These are phyloP conservation scores for Sarcophaga bullata DNA, from an alignment of 1,140 invertebrate genomes.

Conservation along the genomic window DNA sequence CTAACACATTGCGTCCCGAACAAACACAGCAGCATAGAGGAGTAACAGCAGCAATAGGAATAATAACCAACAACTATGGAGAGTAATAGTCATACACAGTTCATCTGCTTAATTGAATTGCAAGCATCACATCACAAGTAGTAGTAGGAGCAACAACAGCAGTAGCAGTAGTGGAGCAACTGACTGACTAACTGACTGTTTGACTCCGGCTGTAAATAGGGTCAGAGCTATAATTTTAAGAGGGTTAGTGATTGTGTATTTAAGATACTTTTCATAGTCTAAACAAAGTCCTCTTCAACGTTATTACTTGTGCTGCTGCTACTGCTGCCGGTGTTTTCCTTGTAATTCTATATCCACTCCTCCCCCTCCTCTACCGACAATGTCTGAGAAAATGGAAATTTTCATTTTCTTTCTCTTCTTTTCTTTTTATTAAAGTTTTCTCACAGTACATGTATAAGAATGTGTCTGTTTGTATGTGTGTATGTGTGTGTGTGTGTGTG, in stretches of 20 bases:
- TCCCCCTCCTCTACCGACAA: not conserved
- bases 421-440: no score
- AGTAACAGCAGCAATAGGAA: no score
- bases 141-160: not conserved
- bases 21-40: not conserved
- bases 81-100: not conserved
- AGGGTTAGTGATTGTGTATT: not conserved
- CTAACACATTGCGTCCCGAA: not conserved
- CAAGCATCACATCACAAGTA: not conserved
- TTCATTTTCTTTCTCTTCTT: no score
- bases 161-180: not conserved
- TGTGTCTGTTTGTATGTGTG: no score
- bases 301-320: no score
- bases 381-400: not conserved
- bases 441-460: no score
- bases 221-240: not conserved
- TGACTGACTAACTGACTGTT: not conserved
- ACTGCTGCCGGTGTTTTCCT: no score
- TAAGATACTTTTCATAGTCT: not conserved
- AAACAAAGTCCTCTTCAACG: no score
- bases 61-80: no score
- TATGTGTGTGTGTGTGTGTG: no score
- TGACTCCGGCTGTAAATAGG: not conserved
- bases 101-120: constrained; percentile 23
- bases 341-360: not conserved